These are phyloP conservation scores for Netelia inedita DNA, from an alignment of 2,888 invertebrate species.

Conservation along the genomic window DNA sequence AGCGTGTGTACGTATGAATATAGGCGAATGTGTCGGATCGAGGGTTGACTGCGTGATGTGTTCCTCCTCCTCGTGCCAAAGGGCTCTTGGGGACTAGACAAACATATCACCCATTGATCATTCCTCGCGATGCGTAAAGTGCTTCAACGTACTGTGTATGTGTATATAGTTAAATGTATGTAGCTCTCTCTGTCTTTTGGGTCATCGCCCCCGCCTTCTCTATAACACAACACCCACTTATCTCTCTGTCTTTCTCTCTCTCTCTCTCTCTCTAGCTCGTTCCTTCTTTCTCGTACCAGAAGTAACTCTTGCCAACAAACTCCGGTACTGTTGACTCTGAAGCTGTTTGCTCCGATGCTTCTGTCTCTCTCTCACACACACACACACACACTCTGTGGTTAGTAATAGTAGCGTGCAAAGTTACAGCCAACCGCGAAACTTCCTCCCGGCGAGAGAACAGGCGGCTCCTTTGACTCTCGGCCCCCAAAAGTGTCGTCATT, in stretches of 20 bases:
- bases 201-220: slow-evolving; percentile 25
- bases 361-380: background rate
- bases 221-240: slow-evolving; percentile 43
- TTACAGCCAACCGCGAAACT: background rate
- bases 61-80: slow-evolving; percentile 21
- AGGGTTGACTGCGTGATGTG: background rate
- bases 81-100: slow-evolving; percentile 44
- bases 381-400: background rate
- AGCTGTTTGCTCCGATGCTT: slow-evolving; percentile 25
- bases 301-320: slow-evolving; percentile 18
- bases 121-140: slow-evolving; percentile 53
- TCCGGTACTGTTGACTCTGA: slow-evolving; percentile 3
- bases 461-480: slow-evolving; percentile 1
- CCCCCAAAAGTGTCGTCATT: background rate
- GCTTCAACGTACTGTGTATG: slow-evolving; percentile 4
- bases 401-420: slow-evolving; percentile 8
- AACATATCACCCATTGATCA: slow-evolving; percentile 64
- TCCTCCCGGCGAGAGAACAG: background rate
- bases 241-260: slow-evolving; percentile 20
- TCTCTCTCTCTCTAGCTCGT: background rate
- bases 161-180: slow-evolving; percentile 31
- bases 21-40: background rate
- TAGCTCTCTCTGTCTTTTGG: slow-evolving; percentile 49
- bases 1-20: slow-evolving; percentile 11
- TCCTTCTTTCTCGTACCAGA: background rate